phyloP scores from a whole-genome alignment of 2,888 invertebrate genomes.

The Syritta pipiens region DNA sequence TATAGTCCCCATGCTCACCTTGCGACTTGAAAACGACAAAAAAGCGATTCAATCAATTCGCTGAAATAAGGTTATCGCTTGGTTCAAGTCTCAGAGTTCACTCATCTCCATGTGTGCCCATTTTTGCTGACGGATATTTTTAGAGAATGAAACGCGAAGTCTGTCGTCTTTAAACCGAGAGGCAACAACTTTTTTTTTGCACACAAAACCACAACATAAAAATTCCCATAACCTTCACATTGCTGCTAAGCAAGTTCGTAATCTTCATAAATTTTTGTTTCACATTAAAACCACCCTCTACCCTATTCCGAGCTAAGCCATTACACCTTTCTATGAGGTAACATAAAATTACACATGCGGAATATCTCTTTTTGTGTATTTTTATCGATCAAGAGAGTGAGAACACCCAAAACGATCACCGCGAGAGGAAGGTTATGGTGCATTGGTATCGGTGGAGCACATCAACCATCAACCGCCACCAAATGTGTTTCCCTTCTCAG shows the following conservation, averaged over 20 bases:
- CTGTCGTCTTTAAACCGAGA: no score
- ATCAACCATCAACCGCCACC: conserved; percentile 20
- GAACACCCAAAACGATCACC: conserved; percentile 20
- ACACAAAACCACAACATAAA: no score
- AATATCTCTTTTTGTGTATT: conserved; percentile 36
- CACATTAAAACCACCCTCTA: background rate
- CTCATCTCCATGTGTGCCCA: background rate
- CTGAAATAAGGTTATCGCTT: no score
- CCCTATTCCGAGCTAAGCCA: conserved; percentile 7
- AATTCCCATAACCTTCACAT: no score
- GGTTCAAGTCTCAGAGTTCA: no score
- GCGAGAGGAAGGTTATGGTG: conserved; percentile 18
- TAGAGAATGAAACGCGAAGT: no score
- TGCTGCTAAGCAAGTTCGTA: no score
- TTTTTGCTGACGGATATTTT: no score
- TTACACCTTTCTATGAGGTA: conserved; percentile 19
- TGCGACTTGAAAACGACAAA: background rate
- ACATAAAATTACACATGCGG: conserved; percentile 29
- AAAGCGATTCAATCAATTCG: conserved; percentile 3
- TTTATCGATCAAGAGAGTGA: conserved; percentile 48
- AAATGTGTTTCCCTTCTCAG: no score
- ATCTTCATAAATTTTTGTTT: no score
- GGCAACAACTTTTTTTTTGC: no score
- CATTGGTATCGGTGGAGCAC: background rate
- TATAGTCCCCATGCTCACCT: conserved; percentile 15